Conservation (phyloP, 2,113 vertebrate species). For the Lepus europaeus region DNA sequence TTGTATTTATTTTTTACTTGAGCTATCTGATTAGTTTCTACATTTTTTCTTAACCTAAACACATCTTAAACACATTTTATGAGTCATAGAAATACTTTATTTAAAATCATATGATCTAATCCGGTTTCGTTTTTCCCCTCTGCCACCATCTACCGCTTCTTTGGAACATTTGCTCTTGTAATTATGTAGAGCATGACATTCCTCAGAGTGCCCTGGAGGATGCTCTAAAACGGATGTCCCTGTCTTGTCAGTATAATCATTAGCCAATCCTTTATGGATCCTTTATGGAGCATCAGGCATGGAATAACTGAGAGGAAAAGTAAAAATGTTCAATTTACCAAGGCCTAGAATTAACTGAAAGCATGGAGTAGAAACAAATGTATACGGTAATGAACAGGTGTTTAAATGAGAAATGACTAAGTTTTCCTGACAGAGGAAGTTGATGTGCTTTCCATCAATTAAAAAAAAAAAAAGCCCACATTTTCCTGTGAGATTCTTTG, state of each 20-base stretch:
- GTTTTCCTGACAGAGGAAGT: neutral
- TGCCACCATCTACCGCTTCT: conserved; percentile 1
- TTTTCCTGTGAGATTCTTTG: conserved; percentile 16
- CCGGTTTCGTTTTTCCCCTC: neutral
- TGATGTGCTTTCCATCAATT: neutral
- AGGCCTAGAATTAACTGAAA: conserved; percentile 38
- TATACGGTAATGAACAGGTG: neutral
- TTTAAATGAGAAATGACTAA: conserved; percentile 62
- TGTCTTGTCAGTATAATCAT: conserved; percentile 30
- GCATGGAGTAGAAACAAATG: neutral
- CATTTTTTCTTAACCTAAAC: neutral
- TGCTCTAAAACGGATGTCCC: neutral
- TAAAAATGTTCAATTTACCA: conserved; percentile 54
- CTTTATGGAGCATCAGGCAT: neutral
- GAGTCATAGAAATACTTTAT: conserved; percentile 10
- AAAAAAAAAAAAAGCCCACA: neutral
- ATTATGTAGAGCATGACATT: neutral
- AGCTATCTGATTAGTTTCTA: neutral
- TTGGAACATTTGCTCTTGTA: conserved; percentile 16
- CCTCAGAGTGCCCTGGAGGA: neutral
- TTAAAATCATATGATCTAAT: neutral
- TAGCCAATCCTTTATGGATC: conserved; percentile 49
- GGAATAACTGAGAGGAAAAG: conserved; percentile 30
- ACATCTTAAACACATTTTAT: neutral
- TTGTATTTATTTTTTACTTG: neutral